phyloP scores from a whole-genome alignment of 2,797 vertebrate species.

The Arctocebus calabarensis region DNA sequence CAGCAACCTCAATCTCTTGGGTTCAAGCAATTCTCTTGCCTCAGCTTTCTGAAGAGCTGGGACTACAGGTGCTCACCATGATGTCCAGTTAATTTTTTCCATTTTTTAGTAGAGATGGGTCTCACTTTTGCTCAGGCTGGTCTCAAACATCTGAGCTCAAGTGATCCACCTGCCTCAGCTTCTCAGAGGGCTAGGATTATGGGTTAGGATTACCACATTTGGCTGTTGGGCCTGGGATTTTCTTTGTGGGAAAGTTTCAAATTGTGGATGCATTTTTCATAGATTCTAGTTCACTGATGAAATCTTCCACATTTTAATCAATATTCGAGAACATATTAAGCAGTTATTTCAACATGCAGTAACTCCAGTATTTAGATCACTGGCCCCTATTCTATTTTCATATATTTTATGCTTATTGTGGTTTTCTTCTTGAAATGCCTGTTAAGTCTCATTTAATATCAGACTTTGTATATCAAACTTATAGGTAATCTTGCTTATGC shows the following conservation, averaged over 20 bases:
- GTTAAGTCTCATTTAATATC: not conserved
- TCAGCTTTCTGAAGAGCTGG: no score
- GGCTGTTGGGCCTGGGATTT: not conserved
- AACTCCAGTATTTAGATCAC: not conserved
- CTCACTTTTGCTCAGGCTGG: no score
- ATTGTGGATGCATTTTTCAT: not conserved
- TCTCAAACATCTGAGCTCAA: no score
- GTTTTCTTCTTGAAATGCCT: not conserved
- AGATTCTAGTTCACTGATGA: not conserved
- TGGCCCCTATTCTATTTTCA: constrained; percentile 12
- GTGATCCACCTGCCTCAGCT: no score
- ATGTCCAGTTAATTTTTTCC: no score
- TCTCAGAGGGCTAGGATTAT: no score
- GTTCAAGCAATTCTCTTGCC: no score
- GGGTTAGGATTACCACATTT: no score
- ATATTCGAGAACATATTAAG: constrained; percentile 9
- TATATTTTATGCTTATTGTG: not conserved
- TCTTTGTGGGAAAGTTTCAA: not conserved
- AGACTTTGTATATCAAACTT: not conserved
- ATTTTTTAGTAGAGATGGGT: no score
- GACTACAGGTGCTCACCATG: no score
- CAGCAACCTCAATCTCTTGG: no score
- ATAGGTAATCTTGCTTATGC: not conserved
- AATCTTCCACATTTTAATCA: not conserved
- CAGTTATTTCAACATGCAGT: not conserved